Percentiles rank a stretch among this genome's conserved stretches.
Evolutionary conservation across 2,113 vertebrate species (phyloP).

Genomic region (Oryzias melastigma): DNA sequence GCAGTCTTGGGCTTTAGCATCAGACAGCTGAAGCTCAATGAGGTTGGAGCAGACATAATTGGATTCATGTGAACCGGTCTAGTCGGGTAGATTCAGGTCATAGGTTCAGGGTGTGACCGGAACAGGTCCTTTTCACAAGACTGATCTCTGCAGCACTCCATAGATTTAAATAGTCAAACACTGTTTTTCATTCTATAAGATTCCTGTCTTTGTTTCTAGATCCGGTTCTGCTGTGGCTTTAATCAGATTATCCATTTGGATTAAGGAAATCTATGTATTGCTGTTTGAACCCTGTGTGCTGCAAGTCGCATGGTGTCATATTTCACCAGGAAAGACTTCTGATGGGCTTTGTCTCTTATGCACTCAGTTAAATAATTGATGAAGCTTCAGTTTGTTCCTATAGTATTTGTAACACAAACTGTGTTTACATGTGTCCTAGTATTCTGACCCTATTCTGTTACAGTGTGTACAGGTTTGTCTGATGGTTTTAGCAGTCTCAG

Average conservation of each 20-base stretch:
- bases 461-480: too few species aligned
- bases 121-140: neutral
- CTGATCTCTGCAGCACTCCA: conserved; percentile 1
- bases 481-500: too few species aligned
- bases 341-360: conserved; percentile 22
- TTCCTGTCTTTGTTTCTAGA: too few species aligned
- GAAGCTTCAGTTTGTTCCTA: conserved; percentile 2
- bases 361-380: conserved; percentile 64
- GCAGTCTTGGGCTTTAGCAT: too few species aligned
- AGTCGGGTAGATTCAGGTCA: conserved; percentile 8
- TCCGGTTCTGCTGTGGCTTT: too few species aligned
- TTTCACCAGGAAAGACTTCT: conserved; percentile 7
- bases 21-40: too few species aligned
- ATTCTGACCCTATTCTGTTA: too few species aligned
- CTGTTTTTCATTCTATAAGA: neutral
- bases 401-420: neutral
- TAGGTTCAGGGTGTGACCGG: conserved; percentile 3
- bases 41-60: too few species aligned
- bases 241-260: too few species aligned
- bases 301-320: neutral
- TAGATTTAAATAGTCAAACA: neutral
- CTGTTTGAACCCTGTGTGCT: neutral
- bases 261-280: too few species aligned
- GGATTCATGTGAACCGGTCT: neutral
- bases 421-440: conserved; percentile 4